These are phyloP conservation scores for Charaxes varanes DNA, from an alignment of 1,140 invertebrate genomes.

Conservation along the genomic window DNA sequence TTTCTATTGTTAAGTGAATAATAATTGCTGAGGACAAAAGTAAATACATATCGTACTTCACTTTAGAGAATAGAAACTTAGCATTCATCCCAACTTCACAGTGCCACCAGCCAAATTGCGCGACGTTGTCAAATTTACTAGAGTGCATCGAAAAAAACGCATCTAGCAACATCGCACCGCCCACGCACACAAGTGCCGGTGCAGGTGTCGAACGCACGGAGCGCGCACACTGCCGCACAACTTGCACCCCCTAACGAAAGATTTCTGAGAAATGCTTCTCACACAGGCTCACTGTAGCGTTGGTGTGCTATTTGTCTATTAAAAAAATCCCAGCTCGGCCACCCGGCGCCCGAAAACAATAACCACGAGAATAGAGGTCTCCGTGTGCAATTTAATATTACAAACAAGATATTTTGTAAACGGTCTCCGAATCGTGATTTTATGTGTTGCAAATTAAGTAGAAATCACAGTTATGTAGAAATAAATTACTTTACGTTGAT, in stretches of 20 bases:
- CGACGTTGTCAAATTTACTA: conserved; percentile 65
- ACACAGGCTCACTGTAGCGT: conserved; percentile 17
- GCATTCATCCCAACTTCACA: background rate
- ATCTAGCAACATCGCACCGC: conserved; percentile 55
- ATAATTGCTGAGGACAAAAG: too few relatives aligned
- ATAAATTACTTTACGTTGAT: too few relatives aligned
- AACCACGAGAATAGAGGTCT: conserved; percentile 1
- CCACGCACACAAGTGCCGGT: conserved; percentile 33
- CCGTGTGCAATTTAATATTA: conserved; percentile 10
- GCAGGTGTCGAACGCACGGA: conserved; percentile 25
- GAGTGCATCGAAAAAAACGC: conserved; percentile 48
- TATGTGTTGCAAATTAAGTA: too few relatives aligned
- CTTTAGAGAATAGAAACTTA: too few relatives aligned
- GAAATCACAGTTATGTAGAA: too few relatives aligned
- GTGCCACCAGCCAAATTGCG: conserved; percentile 27
- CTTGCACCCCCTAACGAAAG: conserved; percentile 22
- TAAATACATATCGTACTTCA: too few relatives aligned
- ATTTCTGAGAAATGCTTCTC: conserved; percentile 33
- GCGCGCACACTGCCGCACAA: conserved; percentile 19
- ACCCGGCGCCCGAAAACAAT: conserved; percentile 11
- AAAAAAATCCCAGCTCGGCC: conserved; percentile 38
- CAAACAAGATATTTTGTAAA: background rate
- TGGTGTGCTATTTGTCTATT: conserved; percentile 28
- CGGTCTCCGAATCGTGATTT: too few relatives aligned
- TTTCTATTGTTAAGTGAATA: too few relatives aligned